phyloP scores from a whole-genome alignment of 2,113 vertebrate species.

The Hyperopisus bebe region DNA sequence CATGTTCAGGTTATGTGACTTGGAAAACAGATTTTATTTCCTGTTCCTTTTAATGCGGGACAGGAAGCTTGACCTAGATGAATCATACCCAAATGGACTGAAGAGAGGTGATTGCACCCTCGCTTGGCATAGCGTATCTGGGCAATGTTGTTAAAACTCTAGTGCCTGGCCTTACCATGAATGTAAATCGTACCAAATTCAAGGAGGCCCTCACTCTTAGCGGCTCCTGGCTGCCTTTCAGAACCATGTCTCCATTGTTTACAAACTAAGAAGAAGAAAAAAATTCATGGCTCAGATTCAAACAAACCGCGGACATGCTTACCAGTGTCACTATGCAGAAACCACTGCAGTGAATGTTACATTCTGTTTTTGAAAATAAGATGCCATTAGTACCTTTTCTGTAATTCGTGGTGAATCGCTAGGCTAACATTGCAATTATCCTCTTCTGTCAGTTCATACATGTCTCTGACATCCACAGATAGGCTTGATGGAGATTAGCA shows the following conservation, averaged over 20 bases:
- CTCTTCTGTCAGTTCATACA: neutral
- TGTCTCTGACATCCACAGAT: neutral
- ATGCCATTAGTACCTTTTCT: neutral
- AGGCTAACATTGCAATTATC: slow-evolving; percentile 3
- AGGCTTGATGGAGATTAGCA: neutral
- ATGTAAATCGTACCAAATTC: neutral
- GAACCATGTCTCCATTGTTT: neutral
- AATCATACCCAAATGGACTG: neutral
- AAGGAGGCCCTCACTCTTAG: neutral
- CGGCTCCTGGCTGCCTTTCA: neutral
- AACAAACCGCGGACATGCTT: neutral
- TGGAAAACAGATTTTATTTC: neutral
- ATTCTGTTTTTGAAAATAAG: neutral
- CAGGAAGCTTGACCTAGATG: neutral
- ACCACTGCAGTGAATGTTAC: neutral
- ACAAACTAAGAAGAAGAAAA: neutral
- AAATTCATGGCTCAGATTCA: neutral
- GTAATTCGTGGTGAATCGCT: neutral
- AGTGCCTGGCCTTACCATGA: neutral
- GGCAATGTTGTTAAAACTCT: neutral
- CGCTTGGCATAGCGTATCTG: neutral
- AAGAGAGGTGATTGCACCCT: neutral
- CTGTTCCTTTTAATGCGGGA: neutral
- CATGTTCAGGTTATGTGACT: neutral
- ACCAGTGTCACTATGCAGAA: neutral